Evolutionary conservation across 1,140 invertebrate genomes (phyloP), one percentile per base, ranked within the genome.

Genomic region (Leptinotarsa undecemlineata): DNA sequence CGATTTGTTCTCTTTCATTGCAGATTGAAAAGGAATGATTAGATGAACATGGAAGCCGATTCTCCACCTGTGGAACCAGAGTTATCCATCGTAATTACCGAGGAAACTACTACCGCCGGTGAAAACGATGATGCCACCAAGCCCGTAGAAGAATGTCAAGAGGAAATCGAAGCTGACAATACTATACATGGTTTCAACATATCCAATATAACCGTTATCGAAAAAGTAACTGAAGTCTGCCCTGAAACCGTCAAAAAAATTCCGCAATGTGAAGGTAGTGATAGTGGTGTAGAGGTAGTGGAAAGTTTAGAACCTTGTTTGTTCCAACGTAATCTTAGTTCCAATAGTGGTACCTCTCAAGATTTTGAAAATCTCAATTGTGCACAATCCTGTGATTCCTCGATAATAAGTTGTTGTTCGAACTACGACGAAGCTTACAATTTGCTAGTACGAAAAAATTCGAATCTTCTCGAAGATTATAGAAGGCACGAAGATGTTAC

Each of bases 281-380:
- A 94, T 81, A 94, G 92, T 79, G 92, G 92, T 1, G 91, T 94
- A 3, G 93, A 94, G 80, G 88, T 90, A 13, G 89, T 91, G 48
- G 91, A 87, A 66, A 83, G 82, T 3, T 86, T 87, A 73, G 84
- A 85, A 14, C 80, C 81, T 13, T 85, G 84, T 81, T 84, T 86
- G 14, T 75, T 85, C 62, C 84, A 87, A 61, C 83, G 88, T 67
- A 86, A 86, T 26, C 80, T 88, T 23, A 89, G 88, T 78, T 87
- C 85, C 48, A 89, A 87, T 76, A 90, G 91, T 77, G 88, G 90
- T 87, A 74, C 90, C 90, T 78, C 89, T 88, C 61, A 90, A 89
- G 78, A 93, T 89, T 83, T 80, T 63, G 78, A 81, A 23, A 78
- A 82, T 88, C 89, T 80, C 87, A 90, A n/a, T 87, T 89, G 48